Evolutionary conservation across 2,797 vertebrate genomes (phyloP).

Genomic region (Macropus fuliginosus): DNA sequence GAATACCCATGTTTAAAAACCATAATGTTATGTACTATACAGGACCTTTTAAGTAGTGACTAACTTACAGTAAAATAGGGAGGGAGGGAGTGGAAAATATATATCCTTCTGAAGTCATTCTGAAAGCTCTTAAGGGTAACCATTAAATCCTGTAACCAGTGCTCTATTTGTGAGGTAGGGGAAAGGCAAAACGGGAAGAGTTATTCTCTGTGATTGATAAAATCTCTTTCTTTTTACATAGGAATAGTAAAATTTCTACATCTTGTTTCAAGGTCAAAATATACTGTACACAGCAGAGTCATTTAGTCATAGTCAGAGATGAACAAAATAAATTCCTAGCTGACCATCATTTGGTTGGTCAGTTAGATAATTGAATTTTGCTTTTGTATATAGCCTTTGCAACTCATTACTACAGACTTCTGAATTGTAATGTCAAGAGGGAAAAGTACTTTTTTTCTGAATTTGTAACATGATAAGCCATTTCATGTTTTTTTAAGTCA

Average conservation of each 20-base stretch:
- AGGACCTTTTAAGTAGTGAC: slow-evolving; percentile 4
- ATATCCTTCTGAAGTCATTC: neutral
- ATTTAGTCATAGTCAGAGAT: slow-evolving; percentile 46
- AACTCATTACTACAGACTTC: slow-evolving; percentile 26
- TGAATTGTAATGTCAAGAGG: neutral
- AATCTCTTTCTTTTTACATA: slow-evolving; percentile 43
- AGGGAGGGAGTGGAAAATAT: neutral
- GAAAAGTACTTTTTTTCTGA: neutral
- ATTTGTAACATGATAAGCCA: neutral
- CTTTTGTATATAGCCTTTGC: slow-evolving; percentile 30
- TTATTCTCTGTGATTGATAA: slow-evolving; percentile 49
- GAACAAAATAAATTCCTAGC: slow-evolving; percentile 64
- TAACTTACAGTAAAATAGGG: slow-evolving; percentile 3
- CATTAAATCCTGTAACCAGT: neutral
- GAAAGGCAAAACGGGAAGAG: slow-evolving; percentile 15
- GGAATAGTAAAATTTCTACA: slow-evolving; percentile 50
- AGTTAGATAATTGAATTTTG: slow-evolving; percentile 69
- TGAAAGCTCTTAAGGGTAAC: slow-evolving; percentile 23
- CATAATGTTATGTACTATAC: neutral
- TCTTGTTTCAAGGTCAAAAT: slow-evolving; percentile 71
- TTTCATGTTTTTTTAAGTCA: neutral
- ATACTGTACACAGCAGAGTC: slow-evolving; percentile 57
- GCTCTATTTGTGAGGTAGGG: slow-evolving; percentile 27
- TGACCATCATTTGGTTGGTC: slow-evolving; percentile 59
- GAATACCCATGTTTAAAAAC: slow-evolving; percentile 27